Evolutionary conservation across 2,888 invertebrate genomes (phyloP).

Genomic region (Scaptodrosophila latifasciaeformis): DNA sequence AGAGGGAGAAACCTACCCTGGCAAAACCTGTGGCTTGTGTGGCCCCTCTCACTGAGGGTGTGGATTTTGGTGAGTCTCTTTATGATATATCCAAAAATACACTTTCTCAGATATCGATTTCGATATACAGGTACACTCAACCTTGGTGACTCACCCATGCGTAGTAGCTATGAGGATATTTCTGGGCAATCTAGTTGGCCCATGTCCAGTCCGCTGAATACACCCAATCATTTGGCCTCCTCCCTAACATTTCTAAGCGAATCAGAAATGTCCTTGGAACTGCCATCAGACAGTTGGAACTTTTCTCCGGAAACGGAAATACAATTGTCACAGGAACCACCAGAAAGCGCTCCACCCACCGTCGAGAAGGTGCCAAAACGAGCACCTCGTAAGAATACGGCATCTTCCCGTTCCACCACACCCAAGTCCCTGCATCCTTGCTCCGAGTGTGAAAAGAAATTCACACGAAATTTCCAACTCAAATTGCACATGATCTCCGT

Average conservation of each 20-base stretch:
- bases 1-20: constrained; percentile 6
- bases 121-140: constrained; percentile 29
- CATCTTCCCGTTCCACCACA: background rate
- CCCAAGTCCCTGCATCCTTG: constrained; percentile 52
- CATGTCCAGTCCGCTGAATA: constrained; percentile 36
- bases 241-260: too few species aligned
- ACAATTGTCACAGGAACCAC: background rate
- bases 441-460: constrained; percentile 64
- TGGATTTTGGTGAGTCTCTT: constrained; percentile 48
- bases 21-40: constrained; percentile 28
- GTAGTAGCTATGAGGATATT: constrained; percentile 10
- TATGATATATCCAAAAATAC: too few species aligned
- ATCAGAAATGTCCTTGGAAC: background rate
- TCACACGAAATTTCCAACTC: constrained; percentile 68
- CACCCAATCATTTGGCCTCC: constrained; percentile 40
- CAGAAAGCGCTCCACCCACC: background rate
- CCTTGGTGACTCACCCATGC: constrained; percentile 30
- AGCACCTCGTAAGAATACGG: background rate
- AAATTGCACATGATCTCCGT: constrained; percentile 64
- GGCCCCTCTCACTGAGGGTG: constrained; percentile 32
- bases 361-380: constrained; percentile 12
- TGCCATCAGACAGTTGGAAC: background rate
- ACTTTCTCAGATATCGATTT: too few species aligned
- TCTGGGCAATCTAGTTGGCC: constrained; percentile 14
- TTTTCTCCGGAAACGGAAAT: background rate